Evolutionary conservation across 2,888 invertebrate species (phyloP).

Genomic region (Girardia tigrina): DNA sequence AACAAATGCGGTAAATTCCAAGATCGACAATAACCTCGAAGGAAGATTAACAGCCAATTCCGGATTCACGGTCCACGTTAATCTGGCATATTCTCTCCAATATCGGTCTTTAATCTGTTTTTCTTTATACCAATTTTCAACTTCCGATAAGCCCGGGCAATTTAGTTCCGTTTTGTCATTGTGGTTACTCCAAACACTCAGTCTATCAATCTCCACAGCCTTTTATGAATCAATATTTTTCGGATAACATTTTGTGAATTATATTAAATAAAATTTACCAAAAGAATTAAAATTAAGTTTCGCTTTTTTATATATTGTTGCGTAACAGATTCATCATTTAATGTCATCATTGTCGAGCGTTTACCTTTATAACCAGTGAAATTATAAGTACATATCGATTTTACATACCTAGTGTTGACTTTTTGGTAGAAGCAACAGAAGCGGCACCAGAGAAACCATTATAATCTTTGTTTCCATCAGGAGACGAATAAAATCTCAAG

Average conservation of each 20-base stretch:
- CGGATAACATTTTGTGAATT: not conserved
- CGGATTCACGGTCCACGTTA: conserved; percentile 94
- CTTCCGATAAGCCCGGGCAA: conserved; percentile 67
- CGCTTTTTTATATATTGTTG: conserved; percentile 86
- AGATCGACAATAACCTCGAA: conserved; percentile 53
- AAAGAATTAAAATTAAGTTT: conserved; percentile 74
- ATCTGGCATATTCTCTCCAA: conserved; percentile 65
- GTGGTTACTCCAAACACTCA: conserved; percentile 88
- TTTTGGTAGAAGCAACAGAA: not conserved
- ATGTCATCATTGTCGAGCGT: not conserved
- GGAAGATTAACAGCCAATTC: conserved; percentile 77
- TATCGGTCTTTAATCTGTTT: conserved; percentile 55
- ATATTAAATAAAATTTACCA: conserved; percentile 54
- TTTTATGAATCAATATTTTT: not conserved
- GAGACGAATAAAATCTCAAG: not conserved
- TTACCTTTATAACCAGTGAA: not conserved
- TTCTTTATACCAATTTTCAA: conserved; percentile 72
- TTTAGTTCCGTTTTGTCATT: conserved; percentile 61
- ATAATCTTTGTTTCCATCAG: not conserved
- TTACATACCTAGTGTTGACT: not conserved
- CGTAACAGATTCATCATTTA: conserved; percentile 28
- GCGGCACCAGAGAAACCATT: conserved; percentile 27
- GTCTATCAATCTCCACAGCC: conserved; percentile 68
- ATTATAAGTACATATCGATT: too few relatives aligned
- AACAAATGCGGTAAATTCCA: conserved; percentile 51